Evolutionary conservation across 2,113 vertebrate genomes (phyloP).

Genomic region (Pteruthius melanotis): DNA sequence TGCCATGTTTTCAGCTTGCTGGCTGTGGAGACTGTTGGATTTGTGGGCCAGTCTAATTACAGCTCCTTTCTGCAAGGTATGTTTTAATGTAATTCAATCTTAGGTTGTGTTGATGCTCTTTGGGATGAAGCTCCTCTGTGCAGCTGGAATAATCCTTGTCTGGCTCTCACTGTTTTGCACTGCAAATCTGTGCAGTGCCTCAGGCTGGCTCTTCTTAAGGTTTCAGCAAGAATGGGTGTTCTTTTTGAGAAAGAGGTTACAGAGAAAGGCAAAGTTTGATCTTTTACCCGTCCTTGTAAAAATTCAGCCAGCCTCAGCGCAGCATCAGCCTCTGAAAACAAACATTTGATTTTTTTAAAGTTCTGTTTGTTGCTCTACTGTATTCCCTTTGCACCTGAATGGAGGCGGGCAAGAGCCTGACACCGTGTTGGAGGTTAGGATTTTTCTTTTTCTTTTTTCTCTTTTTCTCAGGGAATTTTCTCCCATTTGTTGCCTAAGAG

Average conservation of each 20-base stretch:
- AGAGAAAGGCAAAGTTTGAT: not conserved
- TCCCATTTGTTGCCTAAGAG: not conserved
- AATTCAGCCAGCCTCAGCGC: not conserved
- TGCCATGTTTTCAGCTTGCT: not conserved
- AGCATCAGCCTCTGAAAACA: constrained; percentile 5
- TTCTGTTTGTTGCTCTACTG: not conserved
- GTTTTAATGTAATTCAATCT: not conserved
- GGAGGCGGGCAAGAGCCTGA: not conserved
- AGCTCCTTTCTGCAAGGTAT: not conserved
- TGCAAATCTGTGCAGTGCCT: not conserved
- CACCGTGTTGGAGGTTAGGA: not conserved
- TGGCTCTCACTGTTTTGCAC: not conserved
- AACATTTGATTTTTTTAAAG: not conserved
- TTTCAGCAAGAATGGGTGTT: not conserved
- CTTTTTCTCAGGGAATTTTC: not conserved
- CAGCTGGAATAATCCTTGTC: not conserved
- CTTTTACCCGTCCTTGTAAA: not conserved
- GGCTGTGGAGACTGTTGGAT: not conserved
- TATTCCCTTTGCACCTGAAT: not conserved
- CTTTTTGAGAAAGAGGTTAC: not conserved
- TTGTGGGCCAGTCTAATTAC: not conserved
- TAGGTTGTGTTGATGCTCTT: not conserved
- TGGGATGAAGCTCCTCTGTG: not conserved
- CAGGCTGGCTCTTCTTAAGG: not conserved
- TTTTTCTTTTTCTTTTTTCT: not conserved